Evolutionary conservation across 2,113 vertebrate genomes (phyloP).

Genomic region (Muntiacus reevesi): DNA sequence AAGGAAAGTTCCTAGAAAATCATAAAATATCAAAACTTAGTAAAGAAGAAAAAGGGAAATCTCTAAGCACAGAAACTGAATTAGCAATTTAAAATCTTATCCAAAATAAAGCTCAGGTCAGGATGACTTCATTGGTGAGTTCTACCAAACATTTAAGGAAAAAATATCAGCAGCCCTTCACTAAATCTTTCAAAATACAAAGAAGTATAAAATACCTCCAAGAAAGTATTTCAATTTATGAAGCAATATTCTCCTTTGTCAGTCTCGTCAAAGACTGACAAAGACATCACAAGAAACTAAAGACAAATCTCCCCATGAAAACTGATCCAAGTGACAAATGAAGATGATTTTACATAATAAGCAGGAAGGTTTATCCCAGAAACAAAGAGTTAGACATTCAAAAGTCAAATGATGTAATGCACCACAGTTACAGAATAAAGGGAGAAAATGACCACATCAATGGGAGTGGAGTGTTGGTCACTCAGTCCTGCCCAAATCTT

Average conservation of each 20-base stretch:
- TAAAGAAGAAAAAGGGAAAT: background rate
- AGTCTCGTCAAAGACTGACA: background rate
- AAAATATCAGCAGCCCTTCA: background rate
- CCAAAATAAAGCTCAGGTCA: background rate
- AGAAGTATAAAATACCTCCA: background rate
- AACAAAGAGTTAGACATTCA: background rate
- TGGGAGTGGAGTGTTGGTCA: background rate
- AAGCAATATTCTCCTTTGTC: background rate
- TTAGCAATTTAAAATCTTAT: background rate
- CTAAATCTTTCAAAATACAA: background rate
- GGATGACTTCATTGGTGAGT: background rate
- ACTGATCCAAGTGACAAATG: background rate
- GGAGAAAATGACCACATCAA: background rate
- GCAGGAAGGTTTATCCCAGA: background rate
- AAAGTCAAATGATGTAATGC: background rate
- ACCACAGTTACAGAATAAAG: background rate
- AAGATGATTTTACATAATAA: background rate
- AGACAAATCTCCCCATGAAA: background rate
- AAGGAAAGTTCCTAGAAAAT: background rate
- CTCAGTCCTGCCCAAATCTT: background rate
- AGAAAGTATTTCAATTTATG: background rate
- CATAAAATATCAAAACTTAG: background rate
- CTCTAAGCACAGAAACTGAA: background rate
- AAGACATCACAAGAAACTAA: background rate
- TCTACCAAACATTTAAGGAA: background rate